These are phyloP conservation scores for Kryptopterus vitreolus DNA, from an alignment of 2,797 vertebrate species.

Conservation along the genomic window DNA sequence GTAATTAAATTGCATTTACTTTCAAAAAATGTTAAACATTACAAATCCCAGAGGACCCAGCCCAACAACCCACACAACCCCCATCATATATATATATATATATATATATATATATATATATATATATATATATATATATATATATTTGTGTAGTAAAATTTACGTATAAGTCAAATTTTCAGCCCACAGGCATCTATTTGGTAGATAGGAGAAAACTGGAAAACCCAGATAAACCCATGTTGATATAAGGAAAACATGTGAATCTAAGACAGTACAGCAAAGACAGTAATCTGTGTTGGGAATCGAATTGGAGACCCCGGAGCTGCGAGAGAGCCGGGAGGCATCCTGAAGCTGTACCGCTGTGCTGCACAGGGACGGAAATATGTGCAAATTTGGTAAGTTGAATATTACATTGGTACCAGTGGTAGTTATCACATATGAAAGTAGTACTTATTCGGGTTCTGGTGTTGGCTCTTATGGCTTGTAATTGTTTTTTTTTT, in stretches of 20 bases:
- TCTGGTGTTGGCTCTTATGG: not conserved
- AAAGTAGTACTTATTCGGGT: not conserved
- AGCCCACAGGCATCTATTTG: not conserved
- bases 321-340: not conserved
- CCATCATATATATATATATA: no score
- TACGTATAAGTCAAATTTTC: no score
- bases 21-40: no score
- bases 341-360: not conserved
- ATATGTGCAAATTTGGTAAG: slow-evolving; percentile 1
- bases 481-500: not conserved
- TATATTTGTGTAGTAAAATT: no score
- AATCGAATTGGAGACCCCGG: not conserved
- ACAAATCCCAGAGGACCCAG: no score
- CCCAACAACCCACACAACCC: no score
- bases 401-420: slow-evolving; percentile 1
- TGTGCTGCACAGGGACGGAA: not conserved
- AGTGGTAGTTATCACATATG: not conserved
- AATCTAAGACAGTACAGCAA: not conserved
- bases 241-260: not conserved
- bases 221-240: not conserved
- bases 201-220: not conserved
- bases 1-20: no score
- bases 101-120: no score
- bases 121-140: no score
- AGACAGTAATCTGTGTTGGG: not conserved